A percentile compares a stretch with the other conserved stretches of the same genome.
phyloP scores from a whole-genome alignment of 2,113 vertebrate genomes.

The Etheostoma spectabile region DNA sequence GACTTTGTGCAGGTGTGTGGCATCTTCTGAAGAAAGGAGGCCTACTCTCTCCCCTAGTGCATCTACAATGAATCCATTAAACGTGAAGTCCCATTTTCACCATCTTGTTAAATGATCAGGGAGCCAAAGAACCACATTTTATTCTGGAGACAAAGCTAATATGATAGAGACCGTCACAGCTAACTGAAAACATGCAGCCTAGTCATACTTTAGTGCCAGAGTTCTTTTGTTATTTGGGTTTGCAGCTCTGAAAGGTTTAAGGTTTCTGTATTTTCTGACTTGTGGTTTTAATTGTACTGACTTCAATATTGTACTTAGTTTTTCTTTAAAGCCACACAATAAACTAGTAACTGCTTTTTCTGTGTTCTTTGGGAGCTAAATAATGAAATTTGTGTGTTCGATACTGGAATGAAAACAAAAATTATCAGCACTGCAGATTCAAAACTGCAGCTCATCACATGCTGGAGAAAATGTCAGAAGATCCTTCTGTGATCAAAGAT shows the following conservation, averaged over 20 bases:
- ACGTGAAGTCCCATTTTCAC: background rate
- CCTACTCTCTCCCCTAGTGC: background rate
- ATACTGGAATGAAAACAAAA: background rate
- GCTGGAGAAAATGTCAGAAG: background rate
- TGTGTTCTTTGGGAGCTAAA: background rate
- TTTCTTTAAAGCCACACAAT: background rate
- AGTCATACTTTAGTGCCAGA: background rate
- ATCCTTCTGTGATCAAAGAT: background rate
- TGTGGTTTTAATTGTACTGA: background rate
- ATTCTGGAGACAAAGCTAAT: background rate
- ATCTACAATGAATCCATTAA: background rate
- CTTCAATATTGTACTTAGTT: background rate
- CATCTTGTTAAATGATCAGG: slow-evolving; percentile 6
- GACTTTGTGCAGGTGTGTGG: slow-evolving; percentile 82
- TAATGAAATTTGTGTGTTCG: background rate
- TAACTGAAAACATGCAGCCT: background rate
- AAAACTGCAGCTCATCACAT: background rate
- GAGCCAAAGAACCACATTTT: slow-evolving; percentile 14
- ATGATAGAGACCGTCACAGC: background rate
- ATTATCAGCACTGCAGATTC: too few relatives aligned
- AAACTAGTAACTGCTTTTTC: background rate
- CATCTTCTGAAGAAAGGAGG: background rate
- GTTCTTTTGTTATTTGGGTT: too few relatives aligned
- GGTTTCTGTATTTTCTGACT: background rate
- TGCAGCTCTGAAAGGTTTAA: background rate